These are phyloP conservation scores for Diloba caeruleocephala DNA, from an alignment of 2,888 invertebrate genomes.

Conservation along the genomic window DNA sequence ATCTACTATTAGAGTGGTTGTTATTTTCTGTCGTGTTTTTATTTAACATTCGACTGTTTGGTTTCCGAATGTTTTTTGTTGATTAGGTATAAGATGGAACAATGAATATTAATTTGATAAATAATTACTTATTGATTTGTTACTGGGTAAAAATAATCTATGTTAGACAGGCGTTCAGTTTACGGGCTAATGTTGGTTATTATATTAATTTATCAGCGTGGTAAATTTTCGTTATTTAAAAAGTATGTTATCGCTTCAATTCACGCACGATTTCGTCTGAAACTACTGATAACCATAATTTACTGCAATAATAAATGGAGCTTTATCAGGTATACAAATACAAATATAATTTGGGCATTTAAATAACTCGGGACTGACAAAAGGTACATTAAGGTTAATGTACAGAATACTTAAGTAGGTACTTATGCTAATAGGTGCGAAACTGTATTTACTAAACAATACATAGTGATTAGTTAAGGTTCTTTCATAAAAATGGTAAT, in stretches of 20 bases:
- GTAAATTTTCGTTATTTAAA: constrained; percentile 46
- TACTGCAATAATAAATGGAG: constrained; percentile 32
- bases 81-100: constrained; percentile 24
- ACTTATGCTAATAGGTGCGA: no score
- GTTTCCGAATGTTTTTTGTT: constrained; percentile 57
- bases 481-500: no score
- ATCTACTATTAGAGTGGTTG: constrained; percentile 87
- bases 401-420: neutral
- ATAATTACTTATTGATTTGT: constrained; percentile 44
- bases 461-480: no score
- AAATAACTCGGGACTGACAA: neutral
- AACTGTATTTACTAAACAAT: neutral
- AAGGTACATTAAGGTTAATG: neutral
- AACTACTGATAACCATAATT: constrained; percentile 38
- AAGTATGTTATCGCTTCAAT: constrained; percentile 45
- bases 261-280: constrained; percentile 46
- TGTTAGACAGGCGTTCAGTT: constrained; percentile 25
- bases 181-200: constrained; percentile 17
- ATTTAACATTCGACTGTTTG: constrained; percentile 68
- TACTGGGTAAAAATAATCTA: constrained; percentile 18
- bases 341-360: constrained; percentile 4
- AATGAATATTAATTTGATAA: constrained; percentile 44
- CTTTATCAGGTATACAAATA: constrained; percentile 17
- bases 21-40: constrained; percentile 82
- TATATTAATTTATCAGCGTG: constrained; percentile 54